A percentile compares a stretch with the other conserved stretches of the same genome.
Conservation (phyloP, 2,888 invertebrate species). For the Drosophila paranaensis region DNA sequence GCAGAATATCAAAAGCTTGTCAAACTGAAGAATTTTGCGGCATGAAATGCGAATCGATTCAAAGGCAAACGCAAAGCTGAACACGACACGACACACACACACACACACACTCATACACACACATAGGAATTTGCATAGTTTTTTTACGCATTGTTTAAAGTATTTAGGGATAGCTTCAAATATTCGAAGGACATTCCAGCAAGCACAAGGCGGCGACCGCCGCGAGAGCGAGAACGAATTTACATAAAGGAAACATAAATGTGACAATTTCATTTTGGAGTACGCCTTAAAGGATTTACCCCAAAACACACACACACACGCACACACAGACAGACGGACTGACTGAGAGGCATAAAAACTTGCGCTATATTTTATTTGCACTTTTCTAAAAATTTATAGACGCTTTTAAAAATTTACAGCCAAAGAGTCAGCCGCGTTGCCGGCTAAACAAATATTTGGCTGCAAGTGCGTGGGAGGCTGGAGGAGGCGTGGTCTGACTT, state of each 20-base stretch:
- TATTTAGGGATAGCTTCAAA: slow-evolving; percentile 21
- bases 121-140: slow-evolving; percentile 23
- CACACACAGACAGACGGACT: background rate
- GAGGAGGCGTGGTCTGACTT: slow-evolving; percentile 5
- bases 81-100: background rate
- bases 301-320: slow-evolving; percentile 14
- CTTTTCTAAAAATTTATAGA: slow-evolving; percentile 77
- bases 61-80: slow-evolving; percentile 10
- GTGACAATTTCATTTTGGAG: slow-evolving; percentile 72
- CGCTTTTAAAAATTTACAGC: slow-evolving; percentile 74
- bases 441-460: slow-evolving; percentile 71
- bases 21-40: slow-evolving; percentile 1
- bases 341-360: slow-evolving; percentile 50
- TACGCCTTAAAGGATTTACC: slow-evolving; percentile 74
- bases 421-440: slow-evolving; percentile 36
- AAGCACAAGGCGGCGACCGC: slow-evolving; percentile 8
- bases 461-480: slow-evolving; percentile 47
- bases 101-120: background rate
- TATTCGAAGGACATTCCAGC: slow-evolving; percentile 11
- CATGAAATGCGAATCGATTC: slow-evolving; percentile 7
- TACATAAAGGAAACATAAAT: slow-evolving; percentile 78
- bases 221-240: slow-evolving; percentile 41
- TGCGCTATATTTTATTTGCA: slow-evolving; percentile 77
- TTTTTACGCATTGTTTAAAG: slow-evolving; percentile 33
- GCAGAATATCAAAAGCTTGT: background rate